phyloP scores from a whole-genome alignment of 2,797 vertebrate species.

The Eptatretus atami region DNA sequence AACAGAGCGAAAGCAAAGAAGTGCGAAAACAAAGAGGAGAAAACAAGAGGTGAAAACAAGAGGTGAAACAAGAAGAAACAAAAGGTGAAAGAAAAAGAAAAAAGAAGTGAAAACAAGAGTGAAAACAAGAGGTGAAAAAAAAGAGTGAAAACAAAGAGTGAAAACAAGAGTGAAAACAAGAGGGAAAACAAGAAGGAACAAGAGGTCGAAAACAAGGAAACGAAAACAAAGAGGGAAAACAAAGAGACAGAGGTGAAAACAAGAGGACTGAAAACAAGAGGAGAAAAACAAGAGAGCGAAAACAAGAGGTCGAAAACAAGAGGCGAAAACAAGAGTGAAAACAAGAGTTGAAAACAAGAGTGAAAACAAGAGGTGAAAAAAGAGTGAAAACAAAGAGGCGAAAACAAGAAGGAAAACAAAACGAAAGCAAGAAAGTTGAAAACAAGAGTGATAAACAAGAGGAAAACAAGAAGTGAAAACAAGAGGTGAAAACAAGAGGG shows the following conservation, averaged over 20 bases:
- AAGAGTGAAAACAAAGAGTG: too few species aligned
- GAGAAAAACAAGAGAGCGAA: not conserved
- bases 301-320: not conserved
- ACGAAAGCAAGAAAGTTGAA: not conserved
- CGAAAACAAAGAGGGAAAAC: not conserved
- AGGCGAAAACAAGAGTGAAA: not conserved
- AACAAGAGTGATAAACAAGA: not conserved
- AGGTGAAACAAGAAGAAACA: too few species aligned
- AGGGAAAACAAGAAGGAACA: not conserved
- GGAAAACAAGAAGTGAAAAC: not conserved
- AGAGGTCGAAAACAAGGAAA: not conserved
- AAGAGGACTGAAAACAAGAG: not conserved
- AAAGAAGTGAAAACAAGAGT: too few species aligned
- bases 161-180: too few species aligned
- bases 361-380: not conserved
- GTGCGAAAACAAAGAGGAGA: not conserved
- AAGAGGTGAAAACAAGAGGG: too few species aligned
- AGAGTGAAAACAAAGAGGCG: not conserved
- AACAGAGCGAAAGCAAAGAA: too few species aligned
- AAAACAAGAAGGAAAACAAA: not conserved
- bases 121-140: too few species aligned
- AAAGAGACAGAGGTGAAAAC: not conserved
- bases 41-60: too few species aligned
- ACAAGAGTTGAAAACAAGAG: not conserved
- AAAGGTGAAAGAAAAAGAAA: too few species aligned